phyloP scores from a whole-genome alignment of 2,113 vertebrate genomes.

The Phoxinus phoxinus region DNA sequence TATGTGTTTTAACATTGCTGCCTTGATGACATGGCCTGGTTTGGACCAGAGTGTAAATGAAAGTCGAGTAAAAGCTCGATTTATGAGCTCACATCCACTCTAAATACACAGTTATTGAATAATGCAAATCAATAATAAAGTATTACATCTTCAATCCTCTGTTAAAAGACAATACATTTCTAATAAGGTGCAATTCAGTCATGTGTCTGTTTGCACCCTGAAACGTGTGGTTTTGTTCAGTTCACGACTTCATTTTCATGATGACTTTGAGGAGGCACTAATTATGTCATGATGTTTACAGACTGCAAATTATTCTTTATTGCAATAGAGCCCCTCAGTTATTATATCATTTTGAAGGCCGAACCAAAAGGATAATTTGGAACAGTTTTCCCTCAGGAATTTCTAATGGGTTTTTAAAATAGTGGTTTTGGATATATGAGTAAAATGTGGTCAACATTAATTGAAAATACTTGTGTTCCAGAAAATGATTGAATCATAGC shows the following conservation, averaged over 20 bases:
- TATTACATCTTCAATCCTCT: not conserved
- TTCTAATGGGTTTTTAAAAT: not conserved
- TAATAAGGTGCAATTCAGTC: not conserved
- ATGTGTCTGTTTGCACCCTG: not conserved
- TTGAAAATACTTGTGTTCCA: not conserved
- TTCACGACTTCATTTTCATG: not conserved
- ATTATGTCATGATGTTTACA: slow-evolving; percentile 3
- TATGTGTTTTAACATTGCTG: slow-evolving; percentile 29
- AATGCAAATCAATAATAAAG: not conserved
- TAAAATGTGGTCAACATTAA: slow-evolving; percentile 1
- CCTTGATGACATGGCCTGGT: not conserved
- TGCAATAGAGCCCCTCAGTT: not conserved
- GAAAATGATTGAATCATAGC: not conserved
- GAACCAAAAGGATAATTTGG: not conserved
- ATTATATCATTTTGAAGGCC: not conserved
- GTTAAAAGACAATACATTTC: not conserved
- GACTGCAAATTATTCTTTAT: not conserved
- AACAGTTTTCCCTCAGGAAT: not conserved
- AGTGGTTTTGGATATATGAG: not conserved
- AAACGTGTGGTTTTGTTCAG: not conserved
- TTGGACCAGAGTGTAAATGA: not conserved
- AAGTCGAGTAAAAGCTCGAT: not conserved
- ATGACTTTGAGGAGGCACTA: not conserved
- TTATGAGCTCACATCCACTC: not conserved
- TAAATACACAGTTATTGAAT: not conserved